These are phyloP conservation scores for Eptatretus burgeri DNA, from an alignment of 2,113 vertebrate genomes.

Conservation along the genomic window DNA sequence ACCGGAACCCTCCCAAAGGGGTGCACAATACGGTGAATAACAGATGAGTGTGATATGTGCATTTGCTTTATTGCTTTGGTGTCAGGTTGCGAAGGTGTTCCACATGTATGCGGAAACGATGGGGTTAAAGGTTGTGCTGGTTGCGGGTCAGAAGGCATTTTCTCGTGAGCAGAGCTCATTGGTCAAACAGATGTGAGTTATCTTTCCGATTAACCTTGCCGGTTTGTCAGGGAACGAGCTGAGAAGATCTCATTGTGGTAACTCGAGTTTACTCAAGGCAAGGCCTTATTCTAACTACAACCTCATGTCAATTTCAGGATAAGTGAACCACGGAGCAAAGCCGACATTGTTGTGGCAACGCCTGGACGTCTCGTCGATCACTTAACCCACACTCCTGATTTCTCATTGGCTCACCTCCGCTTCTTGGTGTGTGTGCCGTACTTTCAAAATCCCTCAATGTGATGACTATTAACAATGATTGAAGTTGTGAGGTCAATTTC, in stretches of 20 bases:
- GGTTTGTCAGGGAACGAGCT: neutral
- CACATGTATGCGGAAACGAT: conserved; percentile 36
- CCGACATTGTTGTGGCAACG: conserved; percentile 65
- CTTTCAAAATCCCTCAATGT: too few relatives aligned
- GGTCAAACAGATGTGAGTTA: conserved; percentile 31
- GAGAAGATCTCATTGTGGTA: too few relatives aligned
- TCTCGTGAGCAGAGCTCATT: conserved; percentile 41
- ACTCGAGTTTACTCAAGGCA: too few relatives aligned
- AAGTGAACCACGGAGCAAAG: conserved; percentile 11
- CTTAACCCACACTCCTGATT: conserved; percentile 37
- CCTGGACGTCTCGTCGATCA: conserved; percentile 78
- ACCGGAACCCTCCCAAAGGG: too few relatives aligned
- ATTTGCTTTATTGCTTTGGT: too few relatives aligned
- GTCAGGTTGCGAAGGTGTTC: conserved; percentile 61
- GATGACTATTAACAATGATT: too few relatives aligned
- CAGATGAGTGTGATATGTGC: too few relatives aligned
- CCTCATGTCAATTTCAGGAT: too few relatives aligned
- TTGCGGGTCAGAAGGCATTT: conserved; percentile 48
- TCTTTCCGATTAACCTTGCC: conserved; percentile 7
- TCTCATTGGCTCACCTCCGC: conserved; percentile 41
- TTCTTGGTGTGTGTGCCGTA: conserved; percentile 29
- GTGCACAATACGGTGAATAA: too few relatives aligned
- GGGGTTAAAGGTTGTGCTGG: conserved; percentile 28
- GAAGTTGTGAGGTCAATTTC: too few relatives aligned
- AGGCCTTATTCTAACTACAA: too few relatives aligned